Evolutionary conservation across 2,113 vertebrate species (phyloP), one percentile per base, ranked within the genome.

Genomic region (Mormyrus lacerda): DNA sequence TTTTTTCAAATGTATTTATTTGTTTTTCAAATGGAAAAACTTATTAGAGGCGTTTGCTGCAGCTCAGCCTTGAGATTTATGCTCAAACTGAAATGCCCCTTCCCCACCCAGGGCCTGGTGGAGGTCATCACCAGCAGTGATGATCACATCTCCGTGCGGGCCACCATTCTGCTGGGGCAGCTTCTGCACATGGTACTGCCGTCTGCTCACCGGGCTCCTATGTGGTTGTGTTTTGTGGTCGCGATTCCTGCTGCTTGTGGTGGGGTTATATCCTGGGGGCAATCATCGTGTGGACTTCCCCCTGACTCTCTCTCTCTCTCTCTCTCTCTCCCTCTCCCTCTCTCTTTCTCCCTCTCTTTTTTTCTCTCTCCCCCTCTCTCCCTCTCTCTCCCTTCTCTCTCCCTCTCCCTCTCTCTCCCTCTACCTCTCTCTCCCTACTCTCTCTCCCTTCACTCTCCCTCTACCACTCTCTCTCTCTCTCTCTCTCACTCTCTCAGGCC

Each of bases 41-140:
- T 61, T 61, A 13, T 69, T 4, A 69, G n/a, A 31, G n/a, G n/a
- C 10, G 1, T 69, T 69, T 69, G 61, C 61, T 69, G 27, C 10
- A 4, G n/a, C 61, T 69, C 10, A 69, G 27, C 61, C 61, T 69
- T 31, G 9, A 31, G 61, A 13, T 31, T 31, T 69, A 31, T 4
- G 61, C 0, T 69, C 27, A 69, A 13, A 69, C 10, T 79, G 73
- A 79, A 65, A 47, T 65, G 84, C 85, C 35, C 53, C 69, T 19
- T 8, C 61, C 65, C 45, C 73, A 45, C 76, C 0, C 90, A 99
- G 98, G 97, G 98, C 83, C 94, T 99, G 89, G 98, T 99, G 90
- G 98, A 99, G 93, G 98, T 99, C 69, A 97, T 99, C 93, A 99
- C 98, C 48, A 99, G 98, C 92, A 99, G 97, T 9, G 97, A 99